These are phyloP conservation scores for Glossophaga mutica DNA, from an alignment of 2,797 vertebrate genomes.

Conservation along the genomic window DNA sequence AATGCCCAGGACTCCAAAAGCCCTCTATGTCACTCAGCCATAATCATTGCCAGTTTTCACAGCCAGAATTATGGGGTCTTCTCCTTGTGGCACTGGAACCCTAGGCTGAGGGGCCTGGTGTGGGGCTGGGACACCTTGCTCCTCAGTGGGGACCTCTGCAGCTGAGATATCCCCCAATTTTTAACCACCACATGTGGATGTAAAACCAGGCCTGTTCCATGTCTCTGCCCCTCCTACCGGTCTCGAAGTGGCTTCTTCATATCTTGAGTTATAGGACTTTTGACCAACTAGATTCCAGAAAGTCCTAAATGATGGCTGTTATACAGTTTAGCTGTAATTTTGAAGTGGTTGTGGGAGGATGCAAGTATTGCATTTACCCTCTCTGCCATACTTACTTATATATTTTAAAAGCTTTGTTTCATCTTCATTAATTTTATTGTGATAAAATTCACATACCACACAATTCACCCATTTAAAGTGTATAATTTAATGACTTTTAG, in stretches of 20 bases:
- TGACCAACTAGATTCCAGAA: background rate
- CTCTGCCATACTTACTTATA: background rate
- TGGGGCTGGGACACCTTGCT: background rate
- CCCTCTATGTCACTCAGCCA: background rate
- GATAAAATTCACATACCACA: background rate
- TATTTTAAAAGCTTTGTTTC: background rate
- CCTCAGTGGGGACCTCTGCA: background rate
- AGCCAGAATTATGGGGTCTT: background rate
- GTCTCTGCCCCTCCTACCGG: background rate
- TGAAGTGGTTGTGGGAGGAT: background rate
- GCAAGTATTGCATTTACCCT: background rate
- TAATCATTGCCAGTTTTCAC: background rate
- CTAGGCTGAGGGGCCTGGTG: background rate
- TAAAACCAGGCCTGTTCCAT: background rate
- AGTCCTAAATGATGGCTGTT: background rate
- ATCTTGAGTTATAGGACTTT: background rate
- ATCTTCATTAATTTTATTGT: constrained; percentile 3
- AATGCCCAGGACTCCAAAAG: background rate
- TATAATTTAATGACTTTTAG: background rate
- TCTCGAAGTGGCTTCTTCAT: background rate
- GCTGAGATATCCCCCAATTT: background rate
- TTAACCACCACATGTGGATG: background rate
- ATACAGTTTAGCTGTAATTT: background rate
- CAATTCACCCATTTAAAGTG: background rate
- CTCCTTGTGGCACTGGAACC: background rate